Base-by-base conservation (phyloP, 2,888 invertebrate genomes). In the Scaptomyza reducta region DNA sequence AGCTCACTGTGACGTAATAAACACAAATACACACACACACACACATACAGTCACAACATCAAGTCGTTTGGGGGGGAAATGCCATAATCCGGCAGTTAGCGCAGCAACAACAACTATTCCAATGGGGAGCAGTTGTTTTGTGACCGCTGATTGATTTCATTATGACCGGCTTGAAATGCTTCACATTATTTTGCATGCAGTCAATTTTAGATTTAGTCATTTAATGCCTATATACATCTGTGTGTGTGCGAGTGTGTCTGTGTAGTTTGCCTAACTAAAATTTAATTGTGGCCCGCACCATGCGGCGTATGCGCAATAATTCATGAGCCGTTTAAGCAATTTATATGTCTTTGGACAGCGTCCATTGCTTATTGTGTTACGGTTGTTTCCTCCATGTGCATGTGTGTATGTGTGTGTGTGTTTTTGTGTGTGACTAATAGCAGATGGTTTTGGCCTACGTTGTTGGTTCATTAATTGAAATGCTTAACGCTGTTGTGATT, bases 281-380 rank as follows among this genome's bases (percentile, higher is more conserved):
- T 76, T 76, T 78, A 78, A 83, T 87, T 78, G 82, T 68, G 67
- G 35, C 51, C 73, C 68, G 63, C 65, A 71, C 68, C 83, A 82
- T 53, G 60, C 80, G 67, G 83, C 83, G 75, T 82, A 85, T 85
- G 69, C 84, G 88, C 83, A 85, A 85, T 82, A 87, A 74, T 87
- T 82, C 86, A 87, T 85, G 84, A 85, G 66, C 65, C 85, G 71
- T 75, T 84, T 84, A 68, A 84, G 71, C 67, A 77, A 87, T 81
- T 86, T 83, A 73, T 78, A 60, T 72, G 70, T 70, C 66, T 68
- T 56, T 64, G 65, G 64, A 57, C 75, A 72, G 45, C 51, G 65
- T 57, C 53, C 64, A 69, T 62, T 35, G 59, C 67, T 44, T 46
- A 38, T 33, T 18, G 58, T 65, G 58, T 74, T 63, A 72, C 76